A percentile compares a stretch with the other conserved stretches of the same genome.
phyloP scores from a whole-genome alignment of 1,140 invertebrate species.

The Subanguina moxae region DNA sequence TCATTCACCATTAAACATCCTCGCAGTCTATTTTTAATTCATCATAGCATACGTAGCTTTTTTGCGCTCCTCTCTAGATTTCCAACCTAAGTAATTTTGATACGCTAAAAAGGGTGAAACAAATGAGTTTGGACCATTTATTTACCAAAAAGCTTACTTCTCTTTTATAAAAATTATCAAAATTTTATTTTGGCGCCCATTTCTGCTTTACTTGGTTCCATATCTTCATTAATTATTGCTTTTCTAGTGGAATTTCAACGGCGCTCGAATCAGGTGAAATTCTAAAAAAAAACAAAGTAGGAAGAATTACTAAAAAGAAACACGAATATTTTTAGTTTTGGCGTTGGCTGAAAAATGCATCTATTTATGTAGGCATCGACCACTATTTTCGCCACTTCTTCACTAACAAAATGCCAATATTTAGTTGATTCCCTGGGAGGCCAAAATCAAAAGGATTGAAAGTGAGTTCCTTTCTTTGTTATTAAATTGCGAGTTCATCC shows the following conservation, averaged over 20 bases:
- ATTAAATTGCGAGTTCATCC: slow-evolving; percentile 13
- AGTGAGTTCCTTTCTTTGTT: slow-evolving; percentile 63
- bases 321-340: slow-evolving; percentile 71
- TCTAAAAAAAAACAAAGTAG: neutral
- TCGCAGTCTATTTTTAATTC: too few relatives aligned
- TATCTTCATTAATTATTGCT: too few relatives aligned
- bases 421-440: slow-evolving; percentile 85
- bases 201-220: too few relatives aligned
- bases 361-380: too few relatives aligned
- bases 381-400: too few relatives aligned
- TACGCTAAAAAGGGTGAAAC: too few relatives aligned
- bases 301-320: slow-evolving; percentile 30
- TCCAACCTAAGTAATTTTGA: too few relatives aligned
- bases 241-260: slow-evolving; percentile 14
- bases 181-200: neutral
- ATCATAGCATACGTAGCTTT: too few relatives aligned
- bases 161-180: neutral
- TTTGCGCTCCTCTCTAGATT: too few relatives aligned
- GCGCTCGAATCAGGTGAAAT: slow-evolving; percentile 19
- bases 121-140: too few relatives aligned
- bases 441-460: slow-evolving; percentile 90
- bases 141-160: too few relatives aligned
- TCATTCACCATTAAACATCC: too few relatives aligned
- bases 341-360: slow-evolving; percentile 75
- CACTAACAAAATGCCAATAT: slow-evolving; percentile 63